phyloP scores from a whole-genome alignment of 2,797 vertebrate genomes.

The Tenualosa ilisha region DNA sequence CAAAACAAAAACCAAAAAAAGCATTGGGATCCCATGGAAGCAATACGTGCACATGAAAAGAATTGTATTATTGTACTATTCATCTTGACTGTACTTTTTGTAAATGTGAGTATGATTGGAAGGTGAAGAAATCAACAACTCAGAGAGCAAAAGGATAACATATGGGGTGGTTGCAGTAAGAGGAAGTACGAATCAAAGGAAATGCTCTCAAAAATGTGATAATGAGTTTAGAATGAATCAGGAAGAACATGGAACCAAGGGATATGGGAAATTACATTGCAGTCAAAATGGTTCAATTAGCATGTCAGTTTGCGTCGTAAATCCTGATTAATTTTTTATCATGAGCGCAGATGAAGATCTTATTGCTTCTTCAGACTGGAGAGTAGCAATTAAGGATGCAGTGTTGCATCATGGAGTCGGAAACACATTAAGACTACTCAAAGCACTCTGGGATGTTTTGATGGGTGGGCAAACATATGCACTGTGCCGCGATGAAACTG shows the following conservation, averaged over 20 bases:
- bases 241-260: conserved; percentile 50
- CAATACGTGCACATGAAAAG: neutral
- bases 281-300: conserved; percentile 63
- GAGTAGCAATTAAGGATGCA: conserved; percentile 38
- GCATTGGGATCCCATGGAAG: neutral
- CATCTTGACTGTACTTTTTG: neutral
- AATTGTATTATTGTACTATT: neutral
- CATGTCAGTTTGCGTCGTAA: conserved; percentile 56
- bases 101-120: neutral
- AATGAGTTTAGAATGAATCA: conserved; percentile 48
- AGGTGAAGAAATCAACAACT: neutral
- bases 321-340: conserved; percentile 57
- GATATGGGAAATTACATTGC: conserved; percentile 52
- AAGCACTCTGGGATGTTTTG: conserved; percentile 20
- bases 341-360: conserved; percentile 54
- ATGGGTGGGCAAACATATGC: conserved; percentile 24
- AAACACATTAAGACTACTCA: conserved; percentile 35
- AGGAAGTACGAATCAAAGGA: neutral
- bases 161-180: neutral
- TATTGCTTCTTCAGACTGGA: conserved; percentile 44
- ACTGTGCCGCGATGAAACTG: neutral
- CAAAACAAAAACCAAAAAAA: neutral
- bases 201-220: conserved; percentile 33
- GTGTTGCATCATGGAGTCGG: conserved; percentile 37
- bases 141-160: neutral